Evolutionary conservation across 35 echinoderm and acorn worm species (phyloP).

Genomic region (Ophioderma brevispina): DNA sequence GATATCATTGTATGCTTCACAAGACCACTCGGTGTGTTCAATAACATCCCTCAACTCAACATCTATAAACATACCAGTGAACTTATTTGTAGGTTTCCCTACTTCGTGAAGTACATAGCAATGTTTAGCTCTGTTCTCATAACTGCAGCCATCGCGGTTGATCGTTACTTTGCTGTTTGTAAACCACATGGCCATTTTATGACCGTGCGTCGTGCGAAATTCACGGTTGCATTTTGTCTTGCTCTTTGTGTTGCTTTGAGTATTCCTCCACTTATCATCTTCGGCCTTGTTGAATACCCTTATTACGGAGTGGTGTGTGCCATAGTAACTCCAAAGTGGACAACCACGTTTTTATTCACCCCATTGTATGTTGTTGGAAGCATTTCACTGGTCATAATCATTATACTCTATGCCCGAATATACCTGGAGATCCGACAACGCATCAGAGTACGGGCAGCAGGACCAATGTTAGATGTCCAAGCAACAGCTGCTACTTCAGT

Average conservation of each 20-base stretch:
- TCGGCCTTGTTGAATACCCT: not conserved
- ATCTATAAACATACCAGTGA: not conserved
- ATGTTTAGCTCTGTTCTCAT: slow-evolving; percentile 13
- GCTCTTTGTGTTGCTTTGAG: not conserved
- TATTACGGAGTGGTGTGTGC: not conserved
- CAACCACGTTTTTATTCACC: not conserved
- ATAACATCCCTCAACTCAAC: not conserved
- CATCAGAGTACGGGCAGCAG: too few species aligned
- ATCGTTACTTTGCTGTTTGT: slow-evolving; percentile 17
- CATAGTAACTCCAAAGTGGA: not conserved
- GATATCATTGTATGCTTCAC: not conserved
- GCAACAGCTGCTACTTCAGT: too few species aligned
- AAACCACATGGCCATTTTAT: not conserved
- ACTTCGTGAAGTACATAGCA: not conserved
- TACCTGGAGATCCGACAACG: not conserved
- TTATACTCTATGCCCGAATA: not conserved
- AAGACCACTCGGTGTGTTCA: not conserved
- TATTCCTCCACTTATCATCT: not conserved
- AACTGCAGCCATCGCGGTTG: not conserved
- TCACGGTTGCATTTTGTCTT: not conserved
- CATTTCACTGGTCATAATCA: not conserved
- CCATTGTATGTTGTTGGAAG: not conserved
- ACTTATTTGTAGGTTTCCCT: not conserved
- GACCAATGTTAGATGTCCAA: too few species aligned
- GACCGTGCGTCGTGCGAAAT: not conserved